Conservation (phyloP, 2,888 invertebrate genomes). For the Leptinotarsa tumamoca region DNA sequence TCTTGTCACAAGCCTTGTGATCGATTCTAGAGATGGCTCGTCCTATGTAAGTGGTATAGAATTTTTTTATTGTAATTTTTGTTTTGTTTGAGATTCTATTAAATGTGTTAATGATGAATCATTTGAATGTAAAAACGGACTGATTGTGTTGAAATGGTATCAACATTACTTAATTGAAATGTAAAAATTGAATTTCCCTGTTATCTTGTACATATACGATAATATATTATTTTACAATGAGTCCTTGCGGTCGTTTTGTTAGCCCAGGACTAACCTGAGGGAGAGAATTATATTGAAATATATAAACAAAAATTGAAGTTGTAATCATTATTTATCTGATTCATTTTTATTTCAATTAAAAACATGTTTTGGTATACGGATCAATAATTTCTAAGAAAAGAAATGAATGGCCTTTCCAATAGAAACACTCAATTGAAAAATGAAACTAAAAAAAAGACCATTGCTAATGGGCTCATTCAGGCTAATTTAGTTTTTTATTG, state of each 20-base stretch:
- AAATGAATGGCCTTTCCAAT: no score
- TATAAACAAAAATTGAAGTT: slow-evolving; percentile 32
- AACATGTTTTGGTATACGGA: no score
- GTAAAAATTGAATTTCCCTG: slow-evolving; percentile 55
- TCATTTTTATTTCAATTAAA: no score
- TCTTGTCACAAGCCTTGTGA: slow-evolving; percentile 39
- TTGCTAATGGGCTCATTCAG: no score
- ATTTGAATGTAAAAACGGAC: slow-evolving; percentile 49
- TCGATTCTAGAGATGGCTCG: slow-evolving; percentile 45
- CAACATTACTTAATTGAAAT: slow-evolving; percentile 55
- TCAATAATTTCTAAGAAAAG: no score
- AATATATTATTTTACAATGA: slow-evolving; percentile 54
- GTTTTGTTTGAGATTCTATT: slow-evolving; percentile 48
- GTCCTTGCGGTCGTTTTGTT: slow-evolving; percentile 66
- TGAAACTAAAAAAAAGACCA: no score
- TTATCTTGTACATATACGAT: slow-evolving; percentile 57
- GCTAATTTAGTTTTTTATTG: no score
- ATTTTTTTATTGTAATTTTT: slow-evolving; percentile 48
- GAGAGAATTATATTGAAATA: slow-evolving; percentile 64
- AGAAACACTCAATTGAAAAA: no score
- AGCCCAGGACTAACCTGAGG: slow-evolving; percentile 67
- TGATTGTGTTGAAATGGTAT: slow-evolving; percentile 52
- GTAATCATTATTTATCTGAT: background rate
- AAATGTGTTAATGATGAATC: slow-evolving; percentile 31
- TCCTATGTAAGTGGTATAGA: slow-evolving; percentile 51